Evolutionary conservation across 2,113 vertebrate species (phyloP).

Genomic region (Clarias gariepinus): DNA sequence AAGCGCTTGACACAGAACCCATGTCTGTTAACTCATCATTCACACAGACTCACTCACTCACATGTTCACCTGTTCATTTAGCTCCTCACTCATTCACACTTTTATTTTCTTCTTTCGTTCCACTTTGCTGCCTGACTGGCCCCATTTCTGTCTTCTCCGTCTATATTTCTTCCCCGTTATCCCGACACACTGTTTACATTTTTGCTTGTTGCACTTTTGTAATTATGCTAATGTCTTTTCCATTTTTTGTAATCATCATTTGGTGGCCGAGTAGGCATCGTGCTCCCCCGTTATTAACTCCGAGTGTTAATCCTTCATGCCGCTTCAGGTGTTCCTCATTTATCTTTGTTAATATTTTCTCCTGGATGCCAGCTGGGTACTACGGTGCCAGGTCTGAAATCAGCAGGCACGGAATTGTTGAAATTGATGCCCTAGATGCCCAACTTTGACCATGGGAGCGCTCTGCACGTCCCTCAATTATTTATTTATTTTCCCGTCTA

Average conservation of each 20-base stretch:
- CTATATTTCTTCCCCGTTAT: conserved; percentile 12
- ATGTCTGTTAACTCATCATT: neutral
- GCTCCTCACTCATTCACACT: neutral
- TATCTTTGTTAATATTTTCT: conserved; percentile 78
- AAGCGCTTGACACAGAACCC: neutral
- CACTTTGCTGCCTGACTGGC: conserved; percentile 17
- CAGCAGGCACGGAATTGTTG: neutral
- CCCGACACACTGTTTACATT: conserved; percentile 20
- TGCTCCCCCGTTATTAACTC: conserved; percentile 56
- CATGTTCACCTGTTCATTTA: neutral
- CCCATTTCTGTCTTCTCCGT: conserved; percentile 24
- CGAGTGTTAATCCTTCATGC: conserved; percentile 57
- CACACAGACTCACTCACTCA: neutral
- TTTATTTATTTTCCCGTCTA: conserved; percentile 18
- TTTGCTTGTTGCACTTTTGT: conserved; percentile 53
- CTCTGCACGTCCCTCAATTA: neutral
- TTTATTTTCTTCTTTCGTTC: neutral
- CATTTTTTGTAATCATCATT: conserved; percentile 59
- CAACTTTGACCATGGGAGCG: conserved; percentile 51
- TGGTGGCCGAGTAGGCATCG: conserved; percentile 56
- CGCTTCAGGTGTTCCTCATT: conserved; percentile 70
- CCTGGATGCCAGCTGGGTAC: conserved; percentile 75
- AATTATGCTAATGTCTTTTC: conserved; percentile 60
- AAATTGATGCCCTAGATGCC: conserved; percentile 41
- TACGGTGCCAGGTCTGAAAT: conserved; percentile 64